Evolutionary conservation across 2,113 vertebrate genomes (phyloP).

Genomic region (Casuarius casuarius): DNA sequence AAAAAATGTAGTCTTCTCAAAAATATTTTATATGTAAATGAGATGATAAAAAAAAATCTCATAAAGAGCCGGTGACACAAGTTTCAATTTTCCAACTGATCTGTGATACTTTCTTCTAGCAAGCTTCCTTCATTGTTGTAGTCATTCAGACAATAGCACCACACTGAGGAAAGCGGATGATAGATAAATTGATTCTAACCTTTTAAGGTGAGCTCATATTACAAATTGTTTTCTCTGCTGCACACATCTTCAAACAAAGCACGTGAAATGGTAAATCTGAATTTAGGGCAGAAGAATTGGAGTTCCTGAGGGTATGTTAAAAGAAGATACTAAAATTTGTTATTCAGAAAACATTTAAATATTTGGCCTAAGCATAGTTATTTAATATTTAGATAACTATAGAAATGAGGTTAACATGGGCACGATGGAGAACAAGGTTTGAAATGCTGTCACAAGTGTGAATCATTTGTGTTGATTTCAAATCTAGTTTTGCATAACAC

Average conservation of each 20-base stretch:
- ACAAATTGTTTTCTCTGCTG: neutral
- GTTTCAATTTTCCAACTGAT: neutral
- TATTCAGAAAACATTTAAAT: neutral
- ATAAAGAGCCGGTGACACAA: neutral
- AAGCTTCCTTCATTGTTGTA: accelerated
- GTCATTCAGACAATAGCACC: neutral
- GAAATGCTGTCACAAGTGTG: neutral
- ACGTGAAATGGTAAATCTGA: neutral
- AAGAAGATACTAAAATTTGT: neutral
- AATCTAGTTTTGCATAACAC: neutral
- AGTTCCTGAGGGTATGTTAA: neutral
- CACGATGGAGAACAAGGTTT: neutral
- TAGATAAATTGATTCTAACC: neutral
- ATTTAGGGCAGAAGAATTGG: neutral
- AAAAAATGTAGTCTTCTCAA: neutral
- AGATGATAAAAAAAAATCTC: neutral
- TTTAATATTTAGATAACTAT: neutral
- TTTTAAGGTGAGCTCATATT: neutral
- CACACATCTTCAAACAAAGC: neutral
- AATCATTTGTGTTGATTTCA: neutral
- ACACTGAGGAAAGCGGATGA: neutral
- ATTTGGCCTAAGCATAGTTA: neutral
- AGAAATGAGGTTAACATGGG: neutral
- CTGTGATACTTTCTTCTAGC: neutral
- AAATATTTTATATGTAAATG: neutral